phyloP scores from a whole-genome alignment of 2,113 vertebrate species.

The Bubo bubo region DNA sequence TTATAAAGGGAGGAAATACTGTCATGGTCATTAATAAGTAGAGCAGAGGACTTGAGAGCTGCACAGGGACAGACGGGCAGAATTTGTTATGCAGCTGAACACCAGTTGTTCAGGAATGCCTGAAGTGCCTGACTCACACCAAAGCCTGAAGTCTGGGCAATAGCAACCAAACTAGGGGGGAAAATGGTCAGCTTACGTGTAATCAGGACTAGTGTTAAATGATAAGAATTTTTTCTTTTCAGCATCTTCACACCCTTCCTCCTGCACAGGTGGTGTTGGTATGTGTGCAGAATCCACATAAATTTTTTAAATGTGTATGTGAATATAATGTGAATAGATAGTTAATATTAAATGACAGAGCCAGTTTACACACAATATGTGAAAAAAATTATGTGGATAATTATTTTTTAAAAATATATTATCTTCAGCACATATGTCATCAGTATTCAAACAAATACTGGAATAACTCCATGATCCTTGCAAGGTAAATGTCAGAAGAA shows the following conservation, averaged over 20 bases:
- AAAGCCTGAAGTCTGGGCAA: accelerated
- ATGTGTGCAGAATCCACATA: background rate
- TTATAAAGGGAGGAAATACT: background rate
- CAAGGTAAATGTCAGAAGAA: conserved; percentile 2
- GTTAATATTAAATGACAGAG: background rate
- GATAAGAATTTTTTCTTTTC: background rate
- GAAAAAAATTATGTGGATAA: background rate
- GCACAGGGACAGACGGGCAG: background rate
- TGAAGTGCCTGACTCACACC: background rate
- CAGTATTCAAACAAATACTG: background rate
- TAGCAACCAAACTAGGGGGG: accelerated
- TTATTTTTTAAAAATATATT: background rate
- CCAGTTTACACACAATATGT: background rate
- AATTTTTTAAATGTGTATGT: background rate
- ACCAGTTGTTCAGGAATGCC: accelerated
- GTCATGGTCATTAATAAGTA: background rate
- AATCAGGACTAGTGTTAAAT: background rate
- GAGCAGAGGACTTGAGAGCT: background rate
- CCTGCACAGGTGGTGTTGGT: background rate
- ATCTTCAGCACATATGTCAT: background rate
- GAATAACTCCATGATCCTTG: background rate
- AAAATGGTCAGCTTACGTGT: background rate
- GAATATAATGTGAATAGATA: background rate
- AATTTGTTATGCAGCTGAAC: background rate
- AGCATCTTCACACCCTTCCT: background rate